Conservation (phyloP, 2,113 vertebrate genomes). For the Agelaius phoeniceus region DNA sequence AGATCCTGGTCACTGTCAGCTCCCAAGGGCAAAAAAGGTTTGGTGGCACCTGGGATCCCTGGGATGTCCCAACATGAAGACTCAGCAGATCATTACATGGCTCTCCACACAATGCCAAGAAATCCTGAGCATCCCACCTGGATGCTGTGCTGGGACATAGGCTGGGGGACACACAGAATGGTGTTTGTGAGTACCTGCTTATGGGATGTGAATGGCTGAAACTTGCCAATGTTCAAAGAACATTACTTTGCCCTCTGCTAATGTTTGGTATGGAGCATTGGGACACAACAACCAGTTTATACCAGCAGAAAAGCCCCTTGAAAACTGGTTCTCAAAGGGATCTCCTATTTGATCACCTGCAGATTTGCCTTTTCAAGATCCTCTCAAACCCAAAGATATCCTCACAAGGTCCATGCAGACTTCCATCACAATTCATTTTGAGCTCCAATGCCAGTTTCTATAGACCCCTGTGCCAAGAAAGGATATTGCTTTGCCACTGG, state of each 20-base stretch:
- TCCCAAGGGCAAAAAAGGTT: background rate
- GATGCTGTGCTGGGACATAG: background rate
- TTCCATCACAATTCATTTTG: background rate
- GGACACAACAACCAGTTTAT: background rate
- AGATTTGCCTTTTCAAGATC: background rate
- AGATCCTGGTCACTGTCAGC: background rate
- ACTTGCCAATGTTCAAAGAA: background rate
- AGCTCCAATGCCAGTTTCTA: background rate
- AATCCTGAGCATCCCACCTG: background rate
- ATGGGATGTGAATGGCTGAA: background rate
- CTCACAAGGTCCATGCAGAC: background rate
- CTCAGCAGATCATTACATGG: background rate
- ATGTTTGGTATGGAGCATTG: rapidly evolving
- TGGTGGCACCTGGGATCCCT: background rate
- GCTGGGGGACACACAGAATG: too few relatives aligned
- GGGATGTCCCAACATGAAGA: background rate
- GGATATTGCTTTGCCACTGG: background rate
- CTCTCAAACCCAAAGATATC: background rate
- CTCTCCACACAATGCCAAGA: rapidly evolving
- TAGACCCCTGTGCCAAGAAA: background rate
- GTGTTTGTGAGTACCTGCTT: background rate
- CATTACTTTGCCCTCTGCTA: background rate
- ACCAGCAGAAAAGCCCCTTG: background rate
- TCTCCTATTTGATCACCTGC: background rate
- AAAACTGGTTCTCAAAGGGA: background rate